Base-by-base conservation (phyloP, 2,888 invertebrate genomes). In the Pinctada fucata region DNA sequence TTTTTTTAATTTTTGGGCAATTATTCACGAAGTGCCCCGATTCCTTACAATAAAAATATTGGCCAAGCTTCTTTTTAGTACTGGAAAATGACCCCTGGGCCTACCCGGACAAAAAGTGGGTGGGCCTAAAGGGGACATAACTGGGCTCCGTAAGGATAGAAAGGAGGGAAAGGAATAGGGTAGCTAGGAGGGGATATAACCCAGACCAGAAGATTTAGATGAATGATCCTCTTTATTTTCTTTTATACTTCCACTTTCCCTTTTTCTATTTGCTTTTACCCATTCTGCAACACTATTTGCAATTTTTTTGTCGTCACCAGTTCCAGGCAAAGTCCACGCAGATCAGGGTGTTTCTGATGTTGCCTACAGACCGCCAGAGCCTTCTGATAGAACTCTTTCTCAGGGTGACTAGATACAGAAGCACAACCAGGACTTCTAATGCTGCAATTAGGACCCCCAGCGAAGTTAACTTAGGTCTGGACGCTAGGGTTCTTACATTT, bases 41-140 rank as follows among this genome's bases (percentile, higher is more conserved):
- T 45, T 71, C 66, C 47, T 71, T 76, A 65, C 64, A 71, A 51
- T 65, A 76, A 66, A 49, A 73, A 72, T 65, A 76, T 48, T 47
- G 71, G 66, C 66, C 66, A 31, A 31, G 8, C 64, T 68, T 52
- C 45, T 10, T 16, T 45, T 50, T 63, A 45, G 8, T 16, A 48
- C 52, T 31, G 31, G 64, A 2, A 10, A 65, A 31, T 31, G 31
- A 31, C 31, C 31, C 31, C 31, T 31, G 31, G 31, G 31, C 31
- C 31, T 31, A 31, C 31, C 31, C 31, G 31, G 31, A 31, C 31
- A 1, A 31, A 31, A 31, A 31, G 31, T 31, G 31, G 31, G 31
- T 31, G 31, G 31, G 31, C 31, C 31, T 31, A 31, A 31, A 31
- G 31, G 31, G 31, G 31, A 31, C 31, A 31, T 31, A 31, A 31